Conservation (phyloP, 1,140 invertebrate genomes). For the Pachypeltis micranthus region DNA sequence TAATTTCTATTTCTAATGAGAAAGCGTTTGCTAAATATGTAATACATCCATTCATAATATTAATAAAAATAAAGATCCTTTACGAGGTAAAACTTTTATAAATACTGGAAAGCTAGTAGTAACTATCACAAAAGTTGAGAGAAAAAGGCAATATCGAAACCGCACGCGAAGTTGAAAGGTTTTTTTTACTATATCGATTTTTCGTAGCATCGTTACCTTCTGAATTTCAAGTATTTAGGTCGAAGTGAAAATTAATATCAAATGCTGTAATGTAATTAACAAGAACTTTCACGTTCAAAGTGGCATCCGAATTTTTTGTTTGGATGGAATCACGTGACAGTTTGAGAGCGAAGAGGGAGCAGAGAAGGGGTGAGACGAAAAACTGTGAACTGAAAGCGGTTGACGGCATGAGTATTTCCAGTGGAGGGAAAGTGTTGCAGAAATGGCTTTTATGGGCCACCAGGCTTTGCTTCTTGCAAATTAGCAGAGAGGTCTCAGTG, state of each 20-base stretch:
- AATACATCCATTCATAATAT: background rate
- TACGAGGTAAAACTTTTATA: slow-evolving; percentile 18
- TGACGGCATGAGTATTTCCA: too few species aligned
- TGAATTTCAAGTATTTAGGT: too few species aligned
- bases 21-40: background rate
- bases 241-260: background rate
- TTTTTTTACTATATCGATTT: background rate
- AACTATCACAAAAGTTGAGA: slow-evolving; percentile 17
- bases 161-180: background rate
- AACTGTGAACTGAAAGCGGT: too few species aligned
- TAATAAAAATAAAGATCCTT: slow-evolving; percentile 20
- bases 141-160: slow-evolving; percentile 8
- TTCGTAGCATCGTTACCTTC: background rate
- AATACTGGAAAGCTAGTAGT: slow-evolving; percentile 19
- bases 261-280: background rate
- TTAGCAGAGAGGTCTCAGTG: too few species aligned
- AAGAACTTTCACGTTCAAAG: background rate
- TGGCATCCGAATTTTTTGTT: background rate
- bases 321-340: background rate
- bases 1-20: background rate
- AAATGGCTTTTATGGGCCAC: too few species aligned
- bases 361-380: too few species aligned
- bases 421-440: too few species aligned
- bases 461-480: too few species aligned
- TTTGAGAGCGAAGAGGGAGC: too few species aligned